Evolutionary conservation across 2,797 vertebrate species (phyloP), one percentile per base, ranked within the genome.

Genomic region (Lepilemur ruficaudatus): DNA sequence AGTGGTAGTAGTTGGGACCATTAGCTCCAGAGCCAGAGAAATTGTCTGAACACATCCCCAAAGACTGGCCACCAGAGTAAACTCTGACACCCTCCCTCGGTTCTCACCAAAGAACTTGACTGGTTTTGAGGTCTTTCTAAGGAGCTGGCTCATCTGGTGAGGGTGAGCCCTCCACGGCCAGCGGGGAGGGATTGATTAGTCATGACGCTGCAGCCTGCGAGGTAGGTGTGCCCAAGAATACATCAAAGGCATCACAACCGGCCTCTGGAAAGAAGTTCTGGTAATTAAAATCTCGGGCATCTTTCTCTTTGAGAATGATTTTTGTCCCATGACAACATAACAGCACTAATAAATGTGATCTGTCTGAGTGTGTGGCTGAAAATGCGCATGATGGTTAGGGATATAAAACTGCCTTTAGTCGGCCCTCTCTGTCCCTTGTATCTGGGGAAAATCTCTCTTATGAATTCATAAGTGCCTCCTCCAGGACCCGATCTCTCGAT

Each of bases 281-380:
- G 87, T 65, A 41, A 92, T 93, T 79, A 83, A 81, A 69, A 73
- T 84, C 41, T 80, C 57, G 67, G 38, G 48, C 35, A n/a, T 76
- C 76, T 86, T 96, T 89, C 48, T 89, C 73, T 89, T 73, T 89
- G 72, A 93, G 55, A 57, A 92, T 41, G 22, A n/a, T 18, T 91
- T 96, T 92, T 94, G 76, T 87, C 43, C 46, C 75, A 50, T 81
- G 93, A 69, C 48, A 72, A 72, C 17, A 67, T 61, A 79, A 89
- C 55, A 50, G 25, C 88, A 25, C 72, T 73, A 82, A 87, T 69
- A 85, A 72, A 61, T 82, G 23, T 41, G 59, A 70, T 41, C 84
- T 93, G 22, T 86, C 5, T 73, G 52, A 81, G 85, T 80, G 46
- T 3, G 0, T 81, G 43, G 11, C 32, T 70, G 22, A 86, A 91